Conservation (phyloP, 2,888 invertebrate genomes). For the Melipona bicolor region DNA sequence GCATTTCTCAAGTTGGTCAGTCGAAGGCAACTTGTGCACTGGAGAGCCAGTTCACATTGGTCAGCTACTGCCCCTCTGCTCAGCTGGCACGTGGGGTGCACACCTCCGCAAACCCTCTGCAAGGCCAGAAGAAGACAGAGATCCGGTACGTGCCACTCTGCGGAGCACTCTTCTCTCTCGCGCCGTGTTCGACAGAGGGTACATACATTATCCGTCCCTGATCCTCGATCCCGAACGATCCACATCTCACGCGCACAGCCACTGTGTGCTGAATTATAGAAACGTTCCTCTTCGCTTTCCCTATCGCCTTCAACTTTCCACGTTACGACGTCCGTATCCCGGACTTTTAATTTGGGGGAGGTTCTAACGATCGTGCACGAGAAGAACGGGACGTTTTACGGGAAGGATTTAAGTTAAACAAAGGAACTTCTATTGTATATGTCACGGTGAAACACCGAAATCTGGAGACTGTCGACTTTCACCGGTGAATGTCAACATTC, state of each 20-base stretch:
- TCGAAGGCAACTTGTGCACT: constrained; percentile 82
- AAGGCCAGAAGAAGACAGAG: constrained; percentile 44
- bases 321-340: constrained; percentile 24
- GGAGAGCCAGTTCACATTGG: constrained; percentile 79
- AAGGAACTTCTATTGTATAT: no score
- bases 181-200: constrained; percentile 74
- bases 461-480: no score
- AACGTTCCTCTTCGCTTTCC: constrained; percentile 65
- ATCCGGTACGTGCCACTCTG: constrained; percentile 52
- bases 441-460: no score
- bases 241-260: constrained; percentile 65
- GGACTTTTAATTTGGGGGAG: constrained; percentile 76
- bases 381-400: not conserved
- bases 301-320: constrained; percentile 14
- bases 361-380: not conserved
- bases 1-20: constrained; percentile 75
- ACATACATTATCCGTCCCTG: constrained; percentile 83
- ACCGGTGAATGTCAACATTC: no score
- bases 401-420: no score
- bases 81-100: constrained; percentile 73
- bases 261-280: constrained; percentile 80
- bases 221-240: constrained; percentile 73
- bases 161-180: constrained; percentile 46
- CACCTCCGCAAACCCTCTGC: constrained; percentile 67
- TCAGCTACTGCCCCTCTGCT: constrained; percentile 80